Percentiles rank a stretch among this genome's conserved stretches.
phyloP scores from a whole-genome alignment of 2,888 invertebrate genomes.

The Dromius quadrimaculatus region DNA sequence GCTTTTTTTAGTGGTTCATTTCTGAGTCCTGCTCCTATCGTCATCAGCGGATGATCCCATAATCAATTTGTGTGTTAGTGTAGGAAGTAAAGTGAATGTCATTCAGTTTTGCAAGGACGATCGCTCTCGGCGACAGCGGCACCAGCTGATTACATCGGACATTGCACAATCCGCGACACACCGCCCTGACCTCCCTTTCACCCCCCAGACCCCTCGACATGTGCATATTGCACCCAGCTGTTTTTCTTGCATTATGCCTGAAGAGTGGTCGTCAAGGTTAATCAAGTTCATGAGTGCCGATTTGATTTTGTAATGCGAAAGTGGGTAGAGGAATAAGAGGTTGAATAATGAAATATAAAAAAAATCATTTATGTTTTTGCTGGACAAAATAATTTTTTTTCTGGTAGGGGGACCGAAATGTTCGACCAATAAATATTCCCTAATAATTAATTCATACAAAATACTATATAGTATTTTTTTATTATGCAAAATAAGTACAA shows the following conservation, averaged over 20 bases:
- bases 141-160: slow-evolving; percentile 56
- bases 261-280: slow-evolving; percentile 8
- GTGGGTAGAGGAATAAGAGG: too few relatives aligned
- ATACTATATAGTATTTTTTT: slow-evolving; percentile 20
- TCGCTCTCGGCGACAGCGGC: slow-evolving; percentile 54
- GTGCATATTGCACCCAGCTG: slow-evolving; percentile 10
- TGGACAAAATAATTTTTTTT: too few relatives aligned
- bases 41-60: too few relatives aligned
- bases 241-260: not conserved
- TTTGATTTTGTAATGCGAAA: too few relatives aligned
- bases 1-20: too few relatives aligned
- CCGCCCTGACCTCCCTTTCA: not conserved
- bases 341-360: too few relatives aligned
- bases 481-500: slow-evolving; percentile 26
- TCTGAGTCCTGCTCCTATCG: too few relatives aligned
- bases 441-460: slow-evolving; percentile 20
- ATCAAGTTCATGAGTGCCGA: not conserved
- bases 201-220: not conserved
- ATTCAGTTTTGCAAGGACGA: slow-evolving; percentile 56
- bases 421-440: slow-evolving; percentile 3
- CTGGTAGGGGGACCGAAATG: not conserved
- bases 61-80: slow-evolving; percentile 25
- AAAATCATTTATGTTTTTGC: too few relatives aligned
- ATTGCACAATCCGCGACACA: slow-evolving; percentile 54
- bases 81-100: slow-evolving; percentile 56